phyloP scores from a whole-genome alignment of 1,140 invertebrate genomes.

The Lamellibrachia luymesi region DNA sequence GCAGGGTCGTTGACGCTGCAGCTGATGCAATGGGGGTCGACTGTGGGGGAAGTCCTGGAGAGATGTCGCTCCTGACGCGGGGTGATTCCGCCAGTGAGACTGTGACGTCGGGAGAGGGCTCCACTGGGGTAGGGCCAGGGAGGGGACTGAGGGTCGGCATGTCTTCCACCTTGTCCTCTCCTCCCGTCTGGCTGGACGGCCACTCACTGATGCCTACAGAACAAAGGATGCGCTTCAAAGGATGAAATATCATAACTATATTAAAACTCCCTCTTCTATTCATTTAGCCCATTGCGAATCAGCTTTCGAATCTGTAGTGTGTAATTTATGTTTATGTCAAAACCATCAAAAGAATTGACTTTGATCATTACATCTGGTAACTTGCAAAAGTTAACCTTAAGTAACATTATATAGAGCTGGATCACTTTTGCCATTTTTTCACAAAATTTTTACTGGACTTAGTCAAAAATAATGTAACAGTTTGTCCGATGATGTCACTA shows the following conservation, averaged over 20 bases:
- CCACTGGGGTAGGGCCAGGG: neutral
- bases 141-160: slow-evolving; percentile 19
- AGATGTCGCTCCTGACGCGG: neutral
- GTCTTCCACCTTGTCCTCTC: neutral
- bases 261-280: too few relatives aligned
- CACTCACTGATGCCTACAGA: neutral
- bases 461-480: too few relatives aligned
- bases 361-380: too few relatives aligned
- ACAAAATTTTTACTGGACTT: too few relatives aligned
- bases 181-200: neutral
- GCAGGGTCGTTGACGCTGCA: neutral
- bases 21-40: neutral
- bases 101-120: neutral
- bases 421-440: too few relatives aligned
- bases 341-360: too few relatives aligned
- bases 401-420: too few relatives aligned
- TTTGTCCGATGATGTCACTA: too few relatives aligned
- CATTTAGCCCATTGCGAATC: too few relatives aligned
- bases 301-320: too few relatives aligned
- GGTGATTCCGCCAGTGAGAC: neutral
- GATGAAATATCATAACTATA: neutral
- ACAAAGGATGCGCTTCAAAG: neutral
- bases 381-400: too few relatives aligned
- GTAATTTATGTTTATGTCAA: too few relatives aligned
- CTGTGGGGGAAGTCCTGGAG: neutral